Conservation (phyloP, 2,888 invertebrate species). For the Thereva nobilitata region DNA sequence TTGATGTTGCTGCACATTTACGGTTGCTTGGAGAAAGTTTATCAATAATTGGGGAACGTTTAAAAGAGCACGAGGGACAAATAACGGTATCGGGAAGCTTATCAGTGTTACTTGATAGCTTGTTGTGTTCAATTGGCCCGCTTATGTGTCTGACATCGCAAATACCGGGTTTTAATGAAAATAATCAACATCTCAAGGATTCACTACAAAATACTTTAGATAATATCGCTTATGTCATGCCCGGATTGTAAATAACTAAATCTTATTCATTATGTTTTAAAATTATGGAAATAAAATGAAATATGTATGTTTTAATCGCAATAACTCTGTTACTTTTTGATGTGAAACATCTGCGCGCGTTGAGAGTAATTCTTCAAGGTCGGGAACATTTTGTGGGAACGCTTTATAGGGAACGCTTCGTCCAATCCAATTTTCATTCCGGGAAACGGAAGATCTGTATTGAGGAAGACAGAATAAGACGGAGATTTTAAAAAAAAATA, state of each 20-base stretch:
- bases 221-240: conserved; percentile 95
- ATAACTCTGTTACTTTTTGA: too few relatives aligned
- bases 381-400: too few relatives aligned
- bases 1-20: conserved; percentile 91
- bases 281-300: too few relatives aligned
- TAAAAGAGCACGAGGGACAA: conserved; percentile 94
- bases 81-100: conserved; percentile 94
- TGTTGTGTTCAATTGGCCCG: conserved; percentile 89
- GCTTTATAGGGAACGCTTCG: too few relatives aligned
- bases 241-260: conserved; percentile 64
- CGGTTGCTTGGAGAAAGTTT: conserved; percentile 91
- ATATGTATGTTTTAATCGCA: too few relatives aligned
- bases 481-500: too few relatives aligned
- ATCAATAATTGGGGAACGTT: conserved; percentile 87
- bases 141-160: conserved; percentile 83
- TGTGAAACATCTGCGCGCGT: too few relatives aligned
- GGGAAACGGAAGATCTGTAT: too few relatives aligned
- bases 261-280: not conserved
- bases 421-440: too few relatives aligned
- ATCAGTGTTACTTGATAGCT: conserved; percentile 88
- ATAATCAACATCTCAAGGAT: conserved; percentile 62
- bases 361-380: too few relatives aligned
- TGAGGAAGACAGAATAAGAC: too few relatives aligned
- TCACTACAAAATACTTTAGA: conserved; percentile 74
- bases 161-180: conserved; percentile 73